Evolutionary conservation across 2,888 invertebrate genomes (phyloP).

Genomic region (Terebella lapidaria): DNA sequence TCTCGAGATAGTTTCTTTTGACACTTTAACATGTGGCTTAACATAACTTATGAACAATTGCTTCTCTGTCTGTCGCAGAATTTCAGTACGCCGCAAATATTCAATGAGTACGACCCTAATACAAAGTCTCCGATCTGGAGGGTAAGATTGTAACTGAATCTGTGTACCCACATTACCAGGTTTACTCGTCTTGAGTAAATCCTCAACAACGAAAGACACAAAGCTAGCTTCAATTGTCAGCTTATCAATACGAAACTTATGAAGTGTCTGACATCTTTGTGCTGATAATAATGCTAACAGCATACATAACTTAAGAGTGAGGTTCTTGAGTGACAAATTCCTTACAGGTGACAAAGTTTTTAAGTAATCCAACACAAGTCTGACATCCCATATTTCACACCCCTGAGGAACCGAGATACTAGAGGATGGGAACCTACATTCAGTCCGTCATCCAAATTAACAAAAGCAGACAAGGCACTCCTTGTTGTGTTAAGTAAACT

Average conservation of each 20-base stretch:
- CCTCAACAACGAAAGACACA: no score
- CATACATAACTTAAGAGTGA: constrained; percentile 6
- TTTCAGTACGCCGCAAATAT: no score
- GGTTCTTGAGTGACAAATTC: background rate
- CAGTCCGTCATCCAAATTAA: background rate
- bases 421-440: background rate
- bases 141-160: background rate
- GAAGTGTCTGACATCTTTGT: constrained; percentile 7
- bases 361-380: constrained; percentile 1
- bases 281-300: constrained; percentile 5
- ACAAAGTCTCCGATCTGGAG: background rate
- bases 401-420: background rate
- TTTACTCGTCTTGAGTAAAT: no score
- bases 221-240: no score
- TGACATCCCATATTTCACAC: constrained; percentile 10
- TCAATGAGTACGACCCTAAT: background rate
- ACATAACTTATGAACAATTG: no score
- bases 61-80: no score
- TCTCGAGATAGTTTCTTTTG: background rate
- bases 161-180: no score
- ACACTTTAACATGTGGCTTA: no score
- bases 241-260: background rate
- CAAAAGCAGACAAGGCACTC: background rate
- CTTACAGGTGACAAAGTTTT: background rate
- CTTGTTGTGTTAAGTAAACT: background rate